These are phyloP conservation scores for Helicoverpa zea DNA, from an alignment of 1,140 invertebrate genomes.

Conservation along the genomic window DNA sequence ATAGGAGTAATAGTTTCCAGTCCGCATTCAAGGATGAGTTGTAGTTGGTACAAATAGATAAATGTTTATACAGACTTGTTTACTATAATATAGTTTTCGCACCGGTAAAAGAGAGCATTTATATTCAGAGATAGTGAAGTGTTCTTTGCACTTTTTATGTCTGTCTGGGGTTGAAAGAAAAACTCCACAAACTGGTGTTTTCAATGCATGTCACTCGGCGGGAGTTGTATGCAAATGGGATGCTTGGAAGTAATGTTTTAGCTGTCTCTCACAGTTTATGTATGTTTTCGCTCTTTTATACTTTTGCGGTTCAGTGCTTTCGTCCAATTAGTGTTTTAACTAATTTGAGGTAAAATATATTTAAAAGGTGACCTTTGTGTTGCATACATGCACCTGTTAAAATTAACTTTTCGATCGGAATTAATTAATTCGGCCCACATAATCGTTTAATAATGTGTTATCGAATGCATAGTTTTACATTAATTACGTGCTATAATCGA, in stretches of 20 bases:
- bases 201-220: constrained; percentile 24
- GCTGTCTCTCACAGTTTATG: not conserved
- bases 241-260: constrained; percentile 27
- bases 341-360: not conserved
- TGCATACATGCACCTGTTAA: too few relatives aligned
- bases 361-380: not conserved
- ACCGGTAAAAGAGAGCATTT: constrained; percentile 15
- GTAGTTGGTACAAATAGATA: constrained; percentile 22
- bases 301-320: not conserved
- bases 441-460: too few relatives aligned
- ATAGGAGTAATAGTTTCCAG: constrained; percentile 37
- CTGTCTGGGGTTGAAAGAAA: constrained; percentile 3
- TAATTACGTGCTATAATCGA: too few relatives aligned
- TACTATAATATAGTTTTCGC: constrained; percentile 16
- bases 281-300: not conserved
- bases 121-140: constrained; percentile 27
- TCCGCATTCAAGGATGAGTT: constrained; percentile 31
- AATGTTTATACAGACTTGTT: constrained; percentile 8
- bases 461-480: too few relatives aligned
- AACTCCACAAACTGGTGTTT: constrained; percentile 13
- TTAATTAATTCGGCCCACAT: too few relatives aligned
- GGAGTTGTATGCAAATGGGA: constrained; percentile 26
- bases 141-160: constrained; percentile 33
- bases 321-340: not conserved
- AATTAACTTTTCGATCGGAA: too few relatives aligned